Evolutionary conservation across 2,888 invertebrate genomes (phyloP), one percentile per base, ranked within the genome.

Genomic region (Noctuana brunneofusca): DNA sequence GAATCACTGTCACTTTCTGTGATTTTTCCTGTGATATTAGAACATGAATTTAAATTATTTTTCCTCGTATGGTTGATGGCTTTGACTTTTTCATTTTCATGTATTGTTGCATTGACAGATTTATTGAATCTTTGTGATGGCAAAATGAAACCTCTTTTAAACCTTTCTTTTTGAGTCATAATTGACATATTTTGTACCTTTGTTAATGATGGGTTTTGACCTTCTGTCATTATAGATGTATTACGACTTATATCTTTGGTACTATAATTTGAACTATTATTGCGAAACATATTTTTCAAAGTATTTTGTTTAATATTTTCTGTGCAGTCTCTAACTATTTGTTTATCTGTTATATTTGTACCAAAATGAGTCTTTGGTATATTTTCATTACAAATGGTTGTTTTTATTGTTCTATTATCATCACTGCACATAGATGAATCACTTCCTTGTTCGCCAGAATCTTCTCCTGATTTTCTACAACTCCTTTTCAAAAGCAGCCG

Each of bases 391-490:
- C 69, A 72, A 52, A 69, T 64, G 38, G 68, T 70, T 48, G 80
- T 81, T 67, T 71, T 77, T 22, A 68, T 68, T 1, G 87, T 86
- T 63, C 72, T 75, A 65, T 77, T 74, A 68, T 84, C 86, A 75
- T 87, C 84, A 75, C 85, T 85, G 64, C 85, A 86, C 22, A 80
- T 65, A 4, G 89, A 86, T 20, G 88, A 88, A 67, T 84, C 76
- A 75, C 87, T 86, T 14, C 76, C 87, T 66, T 75, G 77, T 12
- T 86, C 86, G 5, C 83, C 86, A 0, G 87, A 88, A 65, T 87
- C 86, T 71, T 80, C 75, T 0, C 80, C 79, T 35, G 78, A 80
- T 69, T 69, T 78, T 27, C 73, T 71, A 63, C 73, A 71, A 3
- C 67, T 68, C n/a, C 71, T 68, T 72, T 80, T 86, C 0, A 79